These are phyloP conservation scores for Fragum sueziense DNA, from an alignment of 2,888 invertebrate genomes.

Conservation along the genomic window DNA sequence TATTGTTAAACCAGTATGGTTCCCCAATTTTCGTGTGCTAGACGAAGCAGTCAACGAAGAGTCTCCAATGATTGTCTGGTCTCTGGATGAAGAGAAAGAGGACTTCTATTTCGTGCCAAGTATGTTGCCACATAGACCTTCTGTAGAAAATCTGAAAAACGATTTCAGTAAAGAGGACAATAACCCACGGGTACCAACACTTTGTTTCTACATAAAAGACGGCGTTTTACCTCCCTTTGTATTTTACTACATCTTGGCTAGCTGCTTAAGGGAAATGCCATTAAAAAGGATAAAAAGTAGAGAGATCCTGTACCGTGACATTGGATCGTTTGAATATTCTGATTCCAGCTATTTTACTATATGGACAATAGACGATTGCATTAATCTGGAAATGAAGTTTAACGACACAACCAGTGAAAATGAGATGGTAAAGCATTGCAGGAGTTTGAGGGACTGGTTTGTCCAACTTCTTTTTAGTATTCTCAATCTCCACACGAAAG, in stretches of 20 bases:
- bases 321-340: background rate
- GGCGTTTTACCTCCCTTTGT: background rate
- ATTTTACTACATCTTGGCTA: background rate
- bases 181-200: background rate
- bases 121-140: background rate
- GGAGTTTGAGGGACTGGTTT: background rate
- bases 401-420: background rate
- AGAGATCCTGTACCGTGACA: background rate
- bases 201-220: background rate
- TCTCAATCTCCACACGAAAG: background rate
- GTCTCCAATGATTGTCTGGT: too few relatives aligned
- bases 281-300: background rate
- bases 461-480: background rate
- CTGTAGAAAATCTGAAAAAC: background rate
- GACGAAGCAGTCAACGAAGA: too few relatives aligned
- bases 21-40: too few relatives aligned
- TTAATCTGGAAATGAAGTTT: background rate
- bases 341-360: background rate
- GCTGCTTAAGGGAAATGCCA: background rate
- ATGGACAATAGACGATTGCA: background rate
- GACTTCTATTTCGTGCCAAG: background rate
- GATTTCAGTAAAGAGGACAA: background rate
- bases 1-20: too few relatives aligned
- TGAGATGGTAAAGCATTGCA: background rate
- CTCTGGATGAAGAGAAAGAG: too few relatives aligned